Evolutionary conservation across 2,113 vertebrate genomes (phyloP), one percentile per base, ranked within the genome.

Genomic region (Perccottus glenii): DNA sequence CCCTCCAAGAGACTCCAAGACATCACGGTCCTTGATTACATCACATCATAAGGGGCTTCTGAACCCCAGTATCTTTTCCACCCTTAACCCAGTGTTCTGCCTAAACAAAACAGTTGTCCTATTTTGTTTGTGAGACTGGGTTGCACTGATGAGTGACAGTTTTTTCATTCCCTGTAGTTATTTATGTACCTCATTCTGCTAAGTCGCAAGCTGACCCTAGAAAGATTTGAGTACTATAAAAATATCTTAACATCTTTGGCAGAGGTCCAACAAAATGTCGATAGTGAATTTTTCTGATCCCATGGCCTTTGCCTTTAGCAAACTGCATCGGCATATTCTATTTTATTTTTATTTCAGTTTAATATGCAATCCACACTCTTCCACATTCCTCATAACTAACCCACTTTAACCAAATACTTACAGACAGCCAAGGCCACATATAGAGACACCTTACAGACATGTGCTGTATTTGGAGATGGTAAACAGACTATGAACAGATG

Each of bases 401-500:
- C 19, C 19, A 27, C 33, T 55, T 55, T 40, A 40, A 40, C 38
- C 38, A 40, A 40, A 5, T 40, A 6, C 8, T 14, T 36, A 14
- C 52, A 36, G 33, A 55, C 35, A 55, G 52, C 52, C 33, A 9
- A 33, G 52, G 33, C 38, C 33, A 38, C 33, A n/a, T 55, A 15
- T 55, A 55, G 52, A 40, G 38, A 55, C 52, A 55, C 52, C 52
- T 55, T 12, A 38, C 32, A 55, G 52, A 55, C 36, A n/a, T 38
- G 43, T 11, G 15, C 40, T 50, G 33, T 55, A 55, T 55, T 32
- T 33, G 35, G 9, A 73, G 50, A 51, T 33, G 16, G 9, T 7
- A 33, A 49, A 36, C 4, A 46, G 40, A 60, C 43, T 14, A 14
- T 51, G 45, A 65, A 50, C 60, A 65, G 60, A 61, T 55, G 75